Evolutionary conservation across 2,797 vertebrate species (phyloP), one percentile per base, ranked within the genome.

Genomic region (Chaunax sp.): DNA sequence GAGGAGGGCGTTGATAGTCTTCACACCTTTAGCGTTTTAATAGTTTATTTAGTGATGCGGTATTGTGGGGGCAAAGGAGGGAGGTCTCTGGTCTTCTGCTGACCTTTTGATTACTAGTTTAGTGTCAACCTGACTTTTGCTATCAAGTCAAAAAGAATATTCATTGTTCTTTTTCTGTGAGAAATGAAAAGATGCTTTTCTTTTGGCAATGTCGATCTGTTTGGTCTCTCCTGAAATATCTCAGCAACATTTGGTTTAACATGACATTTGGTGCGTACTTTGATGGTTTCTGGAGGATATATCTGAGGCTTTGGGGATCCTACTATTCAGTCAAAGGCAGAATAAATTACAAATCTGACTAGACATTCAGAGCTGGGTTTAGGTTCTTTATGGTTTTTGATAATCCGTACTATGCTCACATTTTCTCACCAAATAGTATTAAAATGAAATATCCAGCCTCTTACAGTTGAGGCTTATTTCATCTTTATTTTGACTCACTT

Each of bases 11-110:
- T 46, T 18, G 28, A 40, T 55, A 45, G 40, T 47, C 26, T 16
- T 61, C 44, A 55, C 46, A 52, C 11, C 25, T 72, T 55, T 43
- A 46, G 35, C 15, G 23, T 68, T 72, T 58, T 10, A 26, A 66
- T 75, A 52, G 55, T 72, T 68, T 38, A 40, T 38, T 26, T 49
- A 45, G 50, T 44, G 13, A 35, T 61, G 60, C 28, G n/a, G 15
- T 20, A 19, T n/a, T 23, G 19, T 6, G 3, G 12, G 0, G 40
- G 1, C n/a, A 20, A n/a, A 37, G 50, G 30, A 61, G 37, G 46
- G 49, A 23, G 35, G 25, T 28, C 7, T 26, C 15, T 20, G 38
- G 30, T 13, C 15, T 6, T 45, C 22, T 54, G 50, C 15, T 16
- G 46, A 7, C 18, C 47, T 23, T 65, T 23, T 25, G 4, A 19